Evolutionary conservation across 1,140 invertebrate species (phyloP), one percentile per base, ranked within the genome.

Genomic region (Micrasema longulum): DNA sequence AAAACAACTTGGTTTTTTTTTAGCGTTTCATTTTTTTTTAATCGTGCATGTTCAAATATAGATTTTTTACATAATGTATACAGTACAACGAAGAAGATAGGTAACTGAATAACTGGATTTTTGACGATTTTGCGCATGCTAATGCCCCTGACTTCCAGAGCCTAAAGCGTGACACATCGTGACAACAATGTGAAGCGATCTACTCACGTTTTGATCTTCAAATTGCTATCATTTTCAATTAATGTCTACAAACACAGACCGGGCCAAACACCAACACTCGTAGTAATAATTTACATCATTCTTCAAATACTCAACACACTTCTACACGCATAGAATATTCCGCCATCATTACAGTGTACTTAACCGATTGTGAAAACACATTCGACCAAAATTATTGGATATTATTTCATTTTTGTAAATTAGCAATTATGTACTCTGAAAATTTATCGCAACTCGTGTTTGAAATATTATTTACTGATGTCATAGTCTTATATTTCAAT

Each of bases 201-300:
- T n/a, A 9, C 6, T 57, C 53, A 57, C 53, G 53, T 57, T 57
- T 57, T 38, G 53, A 57, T 57, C 53, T 57, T 36, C 26, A 57
- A 57, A 36, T 57, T 36, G 53, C 53, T 35, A 57, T 57, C 53
- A 57, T 57, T 36, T 18, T 14, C 53, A 20, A 57, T 57, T 57
- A 36, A 57, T 57, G 35, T 57, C 53, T 14, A 57, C 53, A 57
- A 38, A 57, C 53, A 16, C 53, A 18, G 16, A 10, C n/a, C 31
- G 1, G 20, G 2, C n/a, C 31, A 57, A 57, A 57, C 35, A 57
- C 53, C 36, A 57, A 57, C 35, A 57, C 53, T 57, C n/a, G 3
- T 6, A 16, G 53, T 31, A 31, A 31, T 31, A 57, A 57, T 57
- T 57, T 57, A 57, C 53, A 57, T 57, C 53, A 57, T 57, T 57